Percentiles rank a stretch among this genome's conserved stretches.
Evolutionary conservation across 1,140 invertebrate genomes (phyloP).

Genomic region (Apocrypta bakeri): DNA sequence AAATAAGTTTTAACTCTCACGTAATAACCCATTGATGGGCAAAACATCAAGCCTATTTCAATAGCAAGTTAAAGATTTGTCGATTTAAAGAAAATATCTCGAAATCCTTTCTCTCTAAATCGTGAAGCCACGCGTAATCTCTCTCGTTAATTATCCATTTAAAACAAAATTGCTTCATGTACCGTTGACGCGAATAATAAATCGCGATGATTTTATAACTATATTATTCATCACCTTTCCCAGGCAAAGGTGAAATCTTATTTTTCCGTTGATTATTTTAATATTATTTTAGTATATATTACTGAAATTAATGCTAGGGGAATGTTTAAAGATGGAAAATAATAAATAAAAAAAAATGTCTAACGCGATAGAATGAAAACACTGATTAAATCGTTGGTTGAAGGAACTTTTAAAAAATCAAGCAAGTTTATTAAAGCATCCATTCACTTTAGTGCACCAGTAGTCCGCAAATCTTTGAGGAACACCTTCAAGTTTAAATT

Average conservation of each 20-base stretch:
- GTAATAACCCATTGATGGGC: too few relatives aligned
- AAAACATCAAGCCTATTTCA: too few relatives aligned
- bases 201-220: too few relatives aligned
- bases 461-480: not conserved
- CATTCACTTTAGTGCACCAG: not conserved
- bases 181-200: too few relatives aligned
- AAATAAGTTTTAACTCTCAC: too few relatives aligned
- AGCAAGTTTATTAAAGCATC: not conserved
- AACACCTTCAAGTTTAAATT: not conserved
- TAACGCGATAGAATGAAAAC: not conserved
- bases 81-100: not conserved
- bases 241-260: too few relatives aligned
- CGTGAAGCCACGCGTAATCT: too few relatives aligned
- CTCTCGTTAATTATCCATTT: too few relatives aligned
- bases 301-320: slow-evolving; percentile 2
- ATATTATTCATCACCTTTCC: too few relatives aligned
- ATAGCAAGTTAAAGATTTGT: not conserved
- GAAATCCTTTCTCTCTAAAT: not conserved
- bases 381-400: not conserved
- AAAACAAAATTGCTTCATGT: too few relatives aligned
- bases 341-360: not conserved
- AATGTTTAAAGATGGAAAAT: not conserved
- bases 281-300: too few relatives aligned
- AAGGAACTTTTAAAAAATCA: not conserved
- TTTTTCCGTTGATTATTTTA: not conserved